Evolutionary conservation across 1,140 invertebrate genomes (phyloP).

Genomic region (Vollenhovia emeryi): DNA sequence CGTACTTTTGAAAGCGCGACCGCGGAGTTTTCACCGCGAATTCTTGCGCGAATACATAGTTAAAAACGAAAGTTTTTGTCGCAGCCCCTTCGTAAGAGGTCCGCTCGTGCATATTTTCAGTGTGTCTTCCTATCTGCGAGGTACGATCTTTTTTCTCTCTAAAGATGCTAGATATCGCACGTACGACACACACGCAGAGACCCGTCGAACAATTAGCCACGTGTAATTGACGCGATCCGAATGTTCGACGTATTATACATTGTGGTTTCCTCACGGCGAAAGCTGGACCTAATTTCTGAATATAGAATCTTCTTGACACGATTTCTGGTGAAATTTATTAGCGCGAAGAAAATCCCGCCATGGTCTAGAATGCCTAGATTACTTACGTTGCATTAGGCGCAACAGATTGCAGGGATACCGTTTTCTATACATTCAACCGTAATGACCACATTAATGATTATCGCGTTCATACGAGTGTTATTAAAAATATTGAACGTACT

Average conservation of each 20-base stretch:
- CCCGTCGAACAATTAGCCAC: slow-evolving; percentile 52
- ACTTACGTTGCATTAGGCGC: slow-evolving; percentile 19
- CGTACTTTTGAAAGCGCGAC: slow-evolving; percentile 77
- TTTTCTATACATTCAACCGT: slow-evolving; percentile 17
- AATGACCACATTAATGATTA: slow-evolving; percentile 30
- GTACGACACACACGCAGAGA: neutral
- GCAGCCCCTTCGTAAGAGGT: slow-evolving; percentile 1
- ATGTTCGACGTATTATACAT: slow-evolving; percentile 25
- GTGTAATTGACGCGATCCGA: slow-evolving; percentile 49
- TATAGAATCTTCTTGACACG: slow-evolving; percentile 51
- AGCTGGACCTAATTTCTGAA: slow-evolving; percentile 53
- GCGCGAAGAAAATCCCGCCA: neutral
- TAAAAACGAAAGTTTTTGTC: slow-evolving; percentile 75
- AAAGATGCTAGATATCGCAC: slow-evolving; percentile 33
- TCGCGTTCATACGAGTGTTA: neutral
- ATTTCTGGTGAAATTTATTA: slow-evolving; percentile 62
- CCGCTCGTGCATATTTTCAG: slow-evolving; percentile 22
- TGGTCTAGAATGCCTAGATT: slow-evolving; percentile 15
- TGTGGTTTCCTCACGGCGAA: slow-evolving; percentile 54
- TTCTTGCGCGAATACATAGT: slow-evolving; percentile 12
- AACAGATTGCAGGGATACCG: slow-evolving; percentile 24
- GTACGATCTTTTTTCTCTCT: neutral
- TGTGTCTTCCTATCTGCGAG: neutral
- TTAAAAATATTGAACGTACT: slow-evolving; percentile 10
- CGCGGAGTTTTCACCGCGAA: slow-evolving; percentile 71